Base-by-base conservation (phyloP, 1,140 invertebrate species). In the Pseudomyrmex sp. region DNA sequence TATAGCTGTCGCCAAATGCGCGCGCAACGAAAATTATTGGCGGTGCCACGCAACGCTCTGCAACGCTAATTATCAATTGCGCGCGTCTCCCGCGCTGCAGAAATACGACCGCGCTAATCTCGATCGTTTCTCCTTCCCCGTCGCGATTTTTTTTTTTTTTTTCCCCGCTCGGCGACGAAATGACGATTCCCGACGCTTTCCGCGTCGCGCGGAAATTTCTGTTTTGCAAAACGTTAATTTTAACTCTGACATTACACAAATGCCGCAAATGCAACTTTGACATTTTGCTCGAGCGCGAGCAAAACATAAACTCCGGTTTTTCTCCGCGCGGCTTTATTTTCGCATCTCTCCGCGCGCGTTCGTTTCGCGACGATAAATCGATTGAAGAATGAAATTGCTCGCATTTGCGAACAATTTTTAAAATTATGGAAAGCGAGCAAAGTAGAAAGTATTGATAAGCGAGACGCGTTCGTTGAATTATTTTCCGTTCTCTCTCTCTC, bases 11-110 rank as follows among this genome's bases (percentile, higher is more conserved):
- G 54, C 56, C 56, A 63, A 74, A 20, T 48, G 58, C n/a, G 13
- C 62, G 15, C 59, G 56, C 4, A 46, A 46, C 4, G 52, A 44
- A 44, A 84, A 87, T 84, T 62, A 68, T 74, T 46, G 35, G 35
- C 54, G 12, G n/a, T 23, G 20, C 18, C 18, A 18, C 18, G 18
- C 0, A 0, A 0, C 20, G 59, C 44, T 48, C 69, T 13, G 26
- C 46, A 74, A 68, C 61, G 52, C 62, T 80, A 84, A 73, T 87
- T 80, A 84, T 75, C 35, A 7, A 35, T 5, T 35, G 35, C 59
- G 70, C 44, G 54, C 72, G 58, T 77, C 80, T 46, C 74, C 77
- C 73, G 50, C 15, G 18, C 4, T 10, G 35, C 4, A 69, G 48
- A 77, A 46, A 77, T 77, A 76, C 44, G 26, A 13, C 0, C 23